Percentiles rank a stretch among this genome's conserved stretches.
Evolutionary conservation across 2,113 vertebrate genomes (phyloP).

Genomic region (Triplophysa siluroides): DNA sequence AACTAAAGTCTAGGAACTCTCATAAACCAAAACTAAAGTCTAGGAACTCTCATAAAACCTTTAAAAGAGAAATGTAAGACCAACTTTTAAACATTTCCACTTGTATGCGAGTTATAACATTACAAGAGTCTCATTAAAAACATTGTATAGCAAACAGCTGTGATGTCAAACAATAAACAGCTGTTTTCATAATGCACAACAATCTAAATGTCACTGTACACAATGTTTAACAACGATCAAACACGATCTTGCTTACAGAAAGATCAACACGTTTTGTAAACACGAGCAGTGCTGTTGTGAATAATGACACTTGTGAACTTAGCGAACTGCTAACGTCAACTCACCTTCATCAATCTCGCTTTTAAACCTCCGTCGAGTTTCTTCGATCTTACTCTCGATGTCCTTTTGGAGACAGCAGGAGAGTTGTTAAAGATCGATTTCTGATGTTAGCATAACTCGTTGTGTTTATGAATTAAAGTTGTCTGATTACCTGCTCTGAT

Average conservation of each 20-base stretch:
- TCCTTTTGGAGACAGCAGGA: conserved; percentile 70
- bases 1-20: too few species aligned
- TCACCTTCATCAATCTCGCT: conserved; percentile 85
- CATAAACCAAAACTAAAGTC: too few species aligned
- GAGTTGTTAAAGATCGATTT: neutral
- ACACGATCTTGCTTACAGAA: too few species aligned
- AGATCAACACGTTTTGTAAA: neutral
- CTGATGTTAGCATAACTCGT: neutral
- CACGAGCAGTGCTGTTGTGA: neutral
- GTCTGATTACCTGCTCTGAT: conserved; percentile 68
- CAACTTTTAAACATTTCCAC: neutral
- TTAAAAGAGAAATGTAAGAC: neutral
- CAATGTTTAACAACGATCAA: too few species aligned
- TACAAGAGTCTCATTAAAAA: neutral
- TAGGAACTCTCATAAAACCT: neutral
- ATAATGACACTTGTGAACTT: conserved; percentile 27
- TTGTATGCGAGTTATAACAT: neutral
- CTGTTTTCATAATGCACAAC: neutral
- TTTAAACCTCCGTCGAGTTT: conserved; percentile 84
- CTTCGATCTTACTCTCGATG: conserved; percentile 78
- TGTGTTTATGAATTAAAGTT: neutral
- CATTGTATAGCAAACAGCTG: neutral
- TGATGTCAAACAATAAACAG: neutral
- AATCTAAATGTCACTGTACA: neutral
- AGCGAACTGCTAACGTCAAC: conserved; percentile 9